A percentile compares a stretch with the other conserved stretches of the same genome.
phyloP scores from a whole-genome alignment of 1,140 invertebrate genomes.

The Orchesella cincta region DNA sequence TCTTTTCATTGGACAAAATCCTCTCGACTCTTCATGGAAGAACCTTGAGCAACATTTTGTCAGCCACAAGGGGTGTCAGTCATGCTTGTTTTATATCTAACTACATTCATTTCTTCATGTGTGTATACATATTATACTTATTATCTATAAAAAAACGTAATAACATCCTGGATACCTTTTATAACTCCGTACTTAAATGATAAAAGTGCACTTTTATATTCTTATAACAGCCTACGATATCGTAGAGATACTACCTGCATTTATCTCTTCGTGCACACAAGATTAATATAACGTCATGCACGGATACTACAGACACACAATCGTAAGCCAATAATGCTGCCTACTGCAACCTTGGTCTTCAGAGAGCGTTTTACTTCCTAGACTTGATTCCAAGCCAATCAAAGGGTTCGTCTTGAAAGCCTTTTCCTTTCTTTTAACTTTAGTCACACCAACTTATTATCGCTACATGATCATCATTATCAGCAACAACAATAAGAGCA shows the following conservation, averaged over 20 bases:
- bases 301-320: background rate
- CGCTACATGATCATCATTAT: conserved; percentile 19
- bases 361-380: conserved; percentile 10
- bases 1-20: conserved; percentile 50
- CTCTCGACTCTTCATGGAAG: conserved; percentile 42
- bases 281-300: conserved; percentile 18
- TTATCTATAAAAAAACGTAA: background rate
- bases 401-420: conserved; percentile 28
- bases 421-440: conserved; percentile 24
- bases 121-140: background rate
- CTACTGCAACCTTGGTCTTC: conserved; percentile 20
- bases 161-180: conserved; percentile 26
- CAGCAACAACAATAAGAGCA: background rate
- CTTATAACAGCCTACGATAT: background rate
- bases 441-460: conserved; percentile 30
- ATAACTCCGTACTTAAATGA: background rate
- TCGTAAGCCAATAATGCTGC: background rate
- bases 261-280: background rate
- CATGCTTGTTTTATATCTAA: conserved; percentile 17
- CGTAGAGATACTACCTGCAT: background rate
- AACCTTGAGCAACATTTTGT: conserved; percentile 46
- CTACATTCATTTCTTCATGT: background rate
- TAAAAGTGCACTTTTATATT: conserved; percentile 11
- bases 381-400: conserved; percentile 20
- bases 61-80: conserved; percentile 39